Percentiles rank a stretch among this genome's conserved stretches.
Evolutionary conservation across 1,140 invertebrate genomes (phyloP).

Genomic region (Patella vulgata): DNA sequence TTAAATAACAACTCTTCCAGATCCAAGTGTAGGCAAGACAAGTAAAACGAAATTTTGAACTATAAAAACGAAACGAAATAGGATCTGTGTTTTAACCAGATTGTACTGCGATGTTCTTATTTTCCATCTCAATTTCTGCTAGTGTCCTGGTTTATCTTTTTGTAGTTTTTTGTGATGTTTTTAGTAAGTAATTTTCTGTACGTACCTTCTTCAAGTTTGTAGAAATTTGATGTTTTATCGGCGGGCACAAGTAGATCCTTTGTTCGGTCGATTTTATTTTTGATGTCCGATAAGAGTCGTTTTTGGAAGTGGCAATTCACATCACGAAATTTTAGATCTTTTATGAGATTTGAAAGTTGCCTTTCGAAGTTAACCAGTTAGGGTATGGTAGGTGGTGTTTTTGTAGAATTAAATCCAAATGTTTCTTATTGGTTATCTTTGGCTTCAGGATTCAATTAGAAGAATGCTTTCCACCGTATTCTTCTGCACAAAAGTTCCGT

Average conservation of each 20-base stretch:
- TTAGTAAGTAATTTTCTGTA: constrained; percentile 1
- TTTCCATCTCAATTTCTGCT: background rate
- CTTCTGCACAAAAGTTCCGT: background rate
- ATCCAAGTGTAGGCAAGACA: too few relatives aligned
- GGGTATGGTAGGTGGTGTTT: background rate
- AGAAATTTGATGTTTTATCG: constrained; percentile 6
- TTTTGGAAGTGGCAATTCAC: background rate
- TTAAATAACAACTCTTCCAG: too few relatives aligned
- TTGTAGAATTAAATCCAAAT: background rate
- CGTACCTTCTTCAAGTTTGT: background rate
- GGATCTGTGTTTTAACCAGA: too few relatives aligned
- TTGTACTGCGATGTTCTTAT: too few relatives aligned
- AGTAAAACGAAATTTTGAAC: too few relatives aligned
- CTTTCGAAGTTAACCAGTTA: background rate
- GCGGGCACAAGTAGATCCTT: background rate
- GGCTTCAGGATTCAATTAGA: background rate
- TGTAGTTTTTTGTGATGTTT: constrained; percentile 7
- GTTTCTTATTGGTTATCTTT: background rate
- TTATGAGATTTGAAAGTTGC: background rate
- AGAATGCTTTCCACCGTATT: background rate
- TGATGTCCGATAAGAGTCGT: background rate
- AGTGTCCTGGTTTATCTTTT: background rate
- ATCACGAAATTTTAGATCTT: background rate
- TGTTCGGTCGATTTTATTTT: background rate
- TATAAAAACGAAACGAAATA: too few relatives aligned